These are phyloP conservation scores for Sternotherus odoratus DNA, from an alignment of 2,797 vertebrate species.

Conservation along the genomic window DNA sequence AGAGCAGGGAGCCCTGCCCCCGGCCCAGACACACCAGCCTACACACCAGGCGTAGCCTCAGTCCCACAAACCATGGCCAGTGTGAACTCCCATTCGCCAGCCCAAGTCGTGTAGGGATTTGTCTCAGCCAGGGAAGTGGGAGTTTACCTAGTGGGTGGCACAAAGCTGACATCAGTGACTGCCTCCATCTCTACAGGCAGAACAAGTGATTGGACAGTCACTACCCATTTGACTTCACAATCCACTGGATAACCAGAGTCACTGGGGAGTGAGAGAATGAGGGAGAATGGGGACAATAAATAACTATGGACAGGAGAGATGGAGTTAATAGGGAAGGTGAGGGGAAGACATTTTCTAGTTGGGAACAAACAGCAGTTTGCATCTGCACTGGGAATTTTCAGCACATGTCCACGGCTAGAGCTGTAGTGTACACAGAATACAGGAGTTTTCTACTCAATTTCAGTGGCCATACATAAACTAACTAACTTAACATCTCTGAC, in stretches of 20 bases:
- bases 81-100: not conserved
- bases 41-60: not conserved
- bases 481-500: not conserved
- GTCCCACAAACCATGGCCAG: not conserved
- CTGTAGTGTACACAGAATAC: not conserved
- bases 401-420: too few relatives aligned
- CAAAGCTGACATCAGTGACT: not conserved
- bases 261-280: not conserved
- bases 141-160: not conserved
- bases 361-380: not conserved
- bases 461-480: not conserved
- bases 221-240: not conserved
- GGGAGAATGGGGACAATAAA: not conserved
- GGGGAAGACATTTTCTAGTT: not conserved
- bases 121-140: not conserved
- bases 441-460: not conserved
- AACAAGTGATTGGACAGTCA: not conserved
- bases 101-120: not conserved
- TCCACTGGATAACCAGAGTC: not conserved
- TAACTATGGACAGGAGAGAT: fast-evolving
- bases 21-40: not conserved
- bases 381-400: not conserved
- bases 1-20: not conserved
- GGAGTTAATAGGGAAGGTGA: fast-evolving
- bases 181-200: not conserved